Percentiles rank a stretch among this genome's conserved stretches.
Evolutionary conservation across 2,888 invertebrate genomes (phyloP).

Genomic region (Dynastes maya): DNA sequence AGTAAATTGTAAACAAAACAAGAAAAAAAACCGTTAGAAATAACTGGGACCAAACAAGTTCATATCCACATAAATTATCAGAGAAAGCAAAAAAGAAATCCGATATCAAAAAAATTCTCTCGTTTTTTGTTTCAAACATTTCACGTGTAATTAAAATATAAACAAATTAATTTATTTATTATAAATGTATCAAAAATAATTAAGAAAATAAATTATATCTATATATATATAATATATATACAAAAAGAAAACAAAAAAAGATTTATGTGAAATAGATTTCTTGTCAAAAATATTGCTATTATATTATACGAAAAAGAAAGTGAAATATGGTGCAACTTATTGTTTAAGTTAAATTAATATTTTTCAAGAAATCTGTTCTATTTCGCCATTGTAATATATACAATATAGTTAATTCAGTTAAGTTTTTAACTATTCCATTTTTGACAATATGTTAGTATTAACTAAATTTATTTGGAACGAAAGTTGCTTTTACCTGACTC

Average conservation of each 20-base stretch:
- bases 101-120: slow-evolving; percentile 52
- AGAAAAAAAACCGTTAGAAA: slow-evolving; percentile 60
- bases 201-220: slow-evolving; percentile 34
- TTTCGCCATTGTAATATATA: slow-evolving; percentile 51
- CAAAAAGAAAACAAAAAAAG: slow-evolving; percentile 17
- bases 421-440: slow-evolving; percentile 67
- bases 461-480: slow-evolving; percentile 57
- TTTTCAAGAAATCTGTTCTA: slow-evolving; percentile 52
- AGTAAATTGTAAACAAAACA: slow-evolving; percentile 52
- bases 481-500: slow-evolving; percentile 52
- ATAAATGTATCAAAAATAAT: slow-evolving; percentile 45
- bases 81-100: slow-evolving; percentile 48
- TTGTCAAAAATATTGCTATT: slow-evolving; percentile 48
- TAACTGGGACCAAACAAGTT: slow-evolving; percentile 70
- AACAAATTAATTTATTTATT: slow-evolving; percentile 49
- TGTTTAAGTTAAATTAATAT: slow-evolving; percentile 46
- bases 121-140: slow-evolving; percentile 50
- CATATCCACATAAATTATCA: slow-evolving; percentile 67
- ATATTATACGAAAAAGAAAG: slow-evolving; percentile 15
- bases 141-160: slow-evolving; percentile 53
- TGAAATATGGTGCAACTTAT: slow-evolving; percentile 50
- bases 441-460: slow-evolving; percentile 71
- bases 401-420: slow-evolving; percentile 51
- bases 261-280: slow-evolving; percentile 50
- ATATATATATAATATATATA: slow-evolving; percentile 41